A percentile compares a stretch with the other conserved stretches of the same genome.
Conservation (phyloP, 2,888 invertebrate species). For the Xiphydria camelus region DNA sequence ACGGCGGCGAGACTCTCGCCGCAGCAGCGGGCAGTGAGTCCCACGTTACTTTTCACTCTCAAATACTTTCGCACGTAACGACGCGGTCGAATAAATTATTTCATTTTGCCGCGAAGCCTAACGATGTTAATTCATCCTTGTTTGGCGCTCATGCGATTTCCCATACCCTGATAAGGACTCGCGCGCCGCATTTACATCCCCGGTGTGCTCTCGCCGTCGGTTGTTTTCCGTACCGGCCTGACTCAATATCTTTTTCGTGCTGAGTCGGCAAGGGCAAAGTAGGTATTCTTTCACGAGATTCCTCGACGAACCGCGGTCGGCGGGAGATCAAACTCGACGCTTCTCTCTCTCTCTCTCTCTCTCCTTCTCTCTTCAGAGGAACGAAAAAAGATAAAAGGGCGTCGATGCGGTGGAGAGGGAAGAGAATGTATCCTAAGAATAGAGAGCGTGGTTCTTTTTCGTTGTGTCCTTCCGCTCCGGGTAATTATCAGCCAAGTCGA, state of each 20-base stretch:
- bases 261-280: too few relatives aligned
- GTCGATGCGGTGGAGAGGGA: slow-evolving; percentile 4
- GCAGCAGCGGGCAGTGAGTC: too few relatives aligned
- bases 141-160: not conserved
- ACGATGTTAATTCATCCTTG: slow-evolving; percentile 9
- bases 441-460: slow-evolving; percentile 35
- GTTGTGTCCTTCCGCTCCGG: slow-evolving; percentile 17
- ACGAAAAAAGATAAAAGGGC: slow-evolving; percentile 19
- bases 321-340: too few relatives aligned
- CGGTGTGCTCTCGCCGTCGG: slow-evolving; percentile 6
- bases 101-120: slow-evolving; percentile 22
- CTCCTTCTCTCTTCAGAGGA: slow-evolving; percentile 5
- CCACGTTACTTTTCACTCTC: slow-evolving; percentile 24
- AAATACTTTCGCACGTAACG: slow-evolving; percentile 14
- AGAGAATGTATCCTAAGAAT: slow-evolving; percentile 35
- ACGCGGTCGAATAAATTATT: slow-evolving; percentile 25
- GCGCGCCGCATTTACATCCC: too few relatives aligned
- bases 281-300: too few relatives aligned
- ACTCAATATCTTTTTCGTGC: too few relatives aligned
- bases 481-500: slow-evolving; percentile 24
- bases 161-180: too few relatives aligned
- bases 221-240: too few relatives aligned
- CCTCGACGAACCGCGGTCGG: too few relatives aligned
- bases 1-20: too few relatives aligned
- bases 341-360: too few relatives aligned